Percentiles rank a stretch among this genome's conserved stretches.
phyloP scores from a whole-genome alignment of 2,113 vertebrate species.

The Semicossyphus pulcher region DNA sequence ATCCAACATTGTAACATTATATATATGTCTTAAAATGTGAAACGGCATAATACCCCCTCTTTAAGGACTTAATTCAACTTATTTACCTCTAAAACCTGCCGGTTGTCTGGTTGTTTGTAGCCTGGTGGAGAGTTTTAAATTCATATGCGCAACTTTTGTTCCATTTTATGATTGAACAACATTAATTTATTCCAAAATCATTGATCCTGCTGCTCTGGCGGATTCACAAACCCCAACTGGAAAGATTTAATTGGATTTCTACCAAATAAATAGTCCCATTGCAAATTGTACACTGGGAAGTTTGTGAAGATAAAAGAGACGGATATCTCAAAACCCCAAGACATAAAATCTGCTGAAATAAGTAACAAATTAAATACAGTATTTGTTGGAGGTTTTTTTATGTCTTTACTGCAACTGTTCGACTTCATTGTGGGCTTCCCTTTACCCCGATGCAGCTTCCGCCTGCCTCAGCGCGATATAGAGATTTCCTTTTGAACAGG shows the following conservation, averaged over 20 bases:
- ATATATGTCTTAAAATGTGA: too few relatives aligned
- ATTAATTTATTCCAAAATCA: neutral
- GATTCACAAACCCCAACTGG: neutral
- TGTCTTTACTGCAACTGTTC: neutral
- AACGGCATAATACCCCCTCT: too few relatives aligned
- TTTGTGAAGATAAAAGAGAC: neutral
- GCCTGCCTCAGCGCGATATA: slow-evolving; percentile 38
- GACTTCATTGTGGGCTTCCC: neutral
- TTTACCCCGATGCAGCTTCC: slow-evolving; percentile 6
- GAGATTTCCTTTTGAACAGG: slow-evolving; percentile 18
- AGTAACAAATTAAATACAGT: too few relatives aligned
- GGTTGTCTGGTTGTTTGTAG: neutral
- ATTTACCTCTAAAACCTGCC: too few relatives aligned
- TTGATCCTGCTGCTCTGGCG: neutral
- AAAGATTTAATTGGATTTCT: neutral
- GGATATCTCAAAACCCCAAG: neutral
- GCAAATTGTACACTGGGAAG: too few relatives aligned
- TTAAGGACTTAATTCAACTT: too few relatives aligned
- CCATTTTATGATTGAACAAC: neutral
- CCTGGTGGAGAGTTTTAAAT: neutral
- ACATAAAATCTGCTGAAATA: neutral
- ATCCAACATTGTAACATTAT: too few relatives aligned
- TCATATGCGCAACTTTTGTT: neutral
- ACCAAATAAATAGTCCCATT: neutral
- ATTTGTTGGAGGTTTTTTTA: neutral